Evolutionary conservation across 2,113 vertebrate species (phyloP).

Genomic region (Strigops habroptila): DNA sequence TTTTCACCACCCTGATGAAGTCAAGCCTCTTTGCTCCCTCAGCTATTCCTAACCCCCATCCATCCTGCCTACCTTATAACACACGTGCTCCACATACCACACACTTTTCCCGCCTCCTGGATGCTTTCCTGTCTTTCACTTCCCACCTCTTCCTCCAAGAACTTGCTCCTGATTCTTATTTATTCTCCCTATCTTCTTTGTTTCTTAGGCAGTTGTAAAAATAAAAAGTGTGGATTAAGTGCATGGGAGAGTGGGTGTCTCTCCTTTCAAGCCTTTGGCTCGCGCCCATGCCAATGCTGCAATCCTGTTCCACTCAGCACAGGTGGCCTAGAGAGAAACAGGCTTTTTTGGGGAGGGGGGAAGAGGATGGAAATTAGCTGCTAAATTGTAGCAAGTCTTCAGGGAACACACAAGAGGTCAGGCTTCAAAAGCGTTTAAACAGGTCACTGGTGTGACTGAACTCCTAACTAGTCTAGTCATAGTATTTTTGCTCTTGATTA

Average conservation of each 20-base stretch:
- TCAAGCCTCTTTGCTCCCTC: not conserved
- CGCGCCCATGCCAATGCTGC: rapidly evolving
- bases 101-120: not conserved
- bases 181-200: not conserved
- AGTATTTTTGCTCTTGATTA: not conserved
- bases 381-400: not conserved
- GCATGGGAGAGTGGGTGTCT: not conserved
- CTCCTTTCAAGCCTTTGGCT: not conserved
- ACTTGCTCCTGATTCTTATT: not conserved
- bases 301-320: not conserved
- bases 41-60: not conserved
- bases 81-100: rapidly evolving
- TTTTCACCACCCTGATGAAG: not conserved
- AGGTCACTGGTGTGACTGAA: not conserved
- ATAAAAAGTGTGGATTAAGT: not conserved
- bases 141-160: not conserved
- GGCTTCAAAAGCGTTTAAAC: not conserved
- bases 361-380: not conserved
- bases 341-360: not conserved
- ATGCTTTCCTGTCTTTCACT: not conserved
- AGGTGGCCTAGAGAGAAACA: not conserved
- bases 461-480: not conserved
- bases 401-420: not conserved
- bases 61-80: not conserved
- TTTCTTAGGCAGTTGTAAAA: not conserved